A percentile compares a stretch with the other conserved stretches of the same genome.
Evolutionary conservation across 2,888 invertebrate genomes (phyloP).

Genomic region (Calameuta pallipes): DNA sequence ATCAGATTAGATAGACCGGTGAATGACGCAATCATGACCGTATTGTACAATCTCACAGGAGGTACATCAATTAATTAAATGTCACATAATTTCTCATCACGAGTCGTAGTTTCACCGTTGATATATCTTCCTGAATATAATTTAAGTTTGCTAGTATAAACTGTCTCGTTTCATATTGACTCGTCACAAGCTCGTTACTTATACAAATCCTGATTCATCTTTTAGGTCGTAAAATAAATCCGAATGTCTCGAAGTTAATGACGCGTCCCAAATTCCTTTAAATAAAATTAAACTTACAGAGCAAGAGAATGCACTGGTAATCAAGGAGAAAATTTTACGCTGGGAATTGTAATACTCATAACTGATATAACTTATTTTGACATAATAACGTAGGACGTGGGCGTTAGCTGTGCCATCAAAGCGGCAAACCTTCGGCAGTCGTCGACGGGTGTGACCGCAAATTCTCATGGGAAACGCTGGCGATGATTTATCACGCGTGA

Average conservation of each 20-base stretch:
- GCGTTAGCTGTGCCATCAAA: background rate
- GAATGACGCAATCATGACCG: background rate
- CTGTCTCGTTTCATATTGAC: background rate
- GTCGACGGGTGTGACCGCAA: conserved; percentile 7
- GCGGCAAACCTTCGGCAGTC: conserved; percentile 3
- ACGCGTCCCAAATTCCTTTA: no score
- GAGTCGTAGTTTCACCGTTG: background rate
- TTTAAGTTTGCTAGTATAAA: background rate
- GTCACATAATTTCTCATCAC: no score
- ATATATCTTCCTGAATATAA: background rate
- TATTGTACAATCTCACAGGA: background rate
- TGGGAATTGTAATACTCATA: background rate
- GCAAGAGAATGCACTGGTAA: background rate
- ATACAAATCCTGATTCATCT: background rate
- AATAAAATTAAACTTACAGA: background rate
- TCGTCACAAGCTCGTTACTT: background rate
- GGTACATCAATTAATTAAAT: background rate
- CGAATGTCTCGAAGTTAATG: background rate
- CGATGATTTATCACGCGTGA: background rate
- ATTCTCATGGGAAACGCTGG: background rate
- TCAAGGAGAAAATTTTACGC: background rate
- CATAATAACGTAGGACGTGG: conserved; percentile 2
- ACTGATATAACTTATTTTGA: background rate
- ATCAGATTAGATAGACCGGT: background rate
- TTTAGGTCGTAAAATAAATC: background rate